Evolutionary conservation across 2,113 vertebrate species (phyloP), one percentile per base, ranked within the genome.

Genomic region (Apodemus sylvaticus): DNA sequence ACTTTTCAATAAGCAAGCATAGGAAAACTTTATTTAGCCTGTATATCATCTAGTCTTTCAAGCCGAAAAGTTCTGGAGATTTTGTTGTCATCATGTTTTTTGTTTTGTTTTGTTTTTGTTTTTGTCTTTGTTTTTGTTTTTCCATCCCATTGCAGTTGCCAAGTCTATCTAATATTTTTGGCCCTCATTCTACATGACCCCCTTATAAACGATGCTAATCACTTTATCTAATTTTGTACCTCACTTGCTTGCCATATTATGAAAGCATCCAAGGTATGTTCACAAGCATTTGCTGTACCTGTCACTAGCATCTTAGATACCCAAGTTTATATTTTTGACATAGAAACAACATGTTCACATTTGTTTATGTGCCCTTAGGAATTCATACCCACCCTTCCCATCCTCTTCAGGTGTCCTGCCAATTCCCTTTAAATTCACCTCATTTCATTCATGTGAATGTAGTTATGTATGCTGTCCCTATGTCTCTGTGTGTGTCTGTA

Each of bases 1-100:
- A 55, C 19, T 74, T 34, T 10, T 58, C 73, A 73, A 74, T 86
- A 60, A 73, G 1, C 26, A 36, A 2, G 48, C 39, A 34, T 77
- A 60, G 89, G 85, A 17, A 79, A 90, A 92, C 31, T 10, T 87
- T 51, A 24, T 96, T 94, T 70, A 76, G 89, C 68, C 14, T 51
- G 62, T 77, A 82, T 58, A 70, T 62, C 3, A 19, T 88, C 58
- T 81, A 64, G 12, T 70, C 13, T 73, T 53, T 82, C 11, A 55
- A 12, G 1, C 39, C 39, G 0, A n/a, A 64, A 81, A 8, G 0
- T 45, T 68, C 2, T 73, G 6, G 53, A 55, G 16, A 74, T 92
- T 83, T 9, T 39, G 70, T 55, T 48, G 2, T 58, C 1, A 76
- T 81, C 11, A 71, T 4, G 24, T 76, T 85, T 45, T 11, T 92